phyloP scores from a whole-genome alignment of 2,888 invertebrate genomes.

The Amphipyra tragopoginis region DNA sequence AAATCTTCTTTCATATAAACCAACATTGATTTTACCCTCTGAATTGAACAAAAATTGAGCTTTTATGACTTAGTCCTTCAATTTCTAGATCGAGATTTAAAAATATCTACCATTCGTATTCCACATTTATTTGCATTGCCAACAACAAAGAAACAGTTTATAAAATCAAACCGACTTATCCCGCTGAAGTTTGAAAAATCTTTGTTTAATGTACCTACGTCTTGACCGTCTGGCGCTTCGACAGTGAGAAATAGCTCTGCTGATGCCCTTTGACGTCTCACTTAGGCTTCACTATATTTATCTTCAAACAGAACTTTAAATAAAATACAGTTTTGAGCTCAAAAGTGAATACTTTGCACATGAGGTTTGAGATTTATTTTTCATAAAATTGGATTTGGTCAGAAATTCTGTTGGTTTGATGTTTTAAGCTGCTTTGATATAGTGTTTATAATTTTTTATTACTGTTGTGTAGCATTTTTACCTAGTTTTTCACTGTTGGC shows the following conservation, averaged over 20 bases:
- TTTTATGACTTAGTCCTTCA: neutral
- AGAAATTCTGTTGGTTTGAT: slow-evolving; percentile 12
- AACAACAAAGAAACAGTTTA: slow-evolving; percentile 22
- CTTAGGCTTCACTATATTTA: slow-evolving; percentile 54
- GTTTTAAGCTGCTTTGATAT: neutral
- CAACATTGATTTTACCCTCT: too few relatives aligned
- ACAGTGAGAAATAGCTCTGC: slow-evolving; percentile 59
- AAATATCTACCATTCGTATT: neutral
- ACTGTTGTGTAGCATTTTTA: too few relatives aligned
- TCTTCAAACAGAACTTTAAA: slow-evolving; percentile 40
- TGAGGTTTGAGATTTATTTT: slow-evolving; percentile 30
- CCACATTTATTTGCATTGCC: slow-evolving; percentile 7
- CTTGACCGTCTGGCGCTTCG: slow-evolving; percentile 56
- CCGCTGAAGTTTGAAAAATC: slow-evolving; percentile 48
- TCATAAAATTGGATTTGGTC: slow-evolving; percentile 1
- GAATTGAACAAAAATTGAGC: too few relatives aligned
- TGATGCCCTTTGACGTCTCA: slow-evolving; percentile 59
- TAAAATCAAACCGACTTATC: slow-evolving; percentile 34
- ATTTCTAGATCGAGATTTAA: neutral
- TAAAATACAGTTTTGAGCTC: slow-evolving; percentile 46
- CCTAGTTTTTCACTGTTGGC: too few relatives aligned
- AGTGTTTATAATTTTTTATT: too few relatives aligned
- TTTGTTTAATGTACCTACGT: slow-evolving; percentile 52
- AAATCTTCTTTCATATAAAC: too few relatives aligned
- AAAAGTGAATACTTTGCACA: slow-evolving; percentile 33